phyloP scores from a whole-genome alignment of 2,113 vertebrate species.

The Gallinago paraguaiae region DNA sequence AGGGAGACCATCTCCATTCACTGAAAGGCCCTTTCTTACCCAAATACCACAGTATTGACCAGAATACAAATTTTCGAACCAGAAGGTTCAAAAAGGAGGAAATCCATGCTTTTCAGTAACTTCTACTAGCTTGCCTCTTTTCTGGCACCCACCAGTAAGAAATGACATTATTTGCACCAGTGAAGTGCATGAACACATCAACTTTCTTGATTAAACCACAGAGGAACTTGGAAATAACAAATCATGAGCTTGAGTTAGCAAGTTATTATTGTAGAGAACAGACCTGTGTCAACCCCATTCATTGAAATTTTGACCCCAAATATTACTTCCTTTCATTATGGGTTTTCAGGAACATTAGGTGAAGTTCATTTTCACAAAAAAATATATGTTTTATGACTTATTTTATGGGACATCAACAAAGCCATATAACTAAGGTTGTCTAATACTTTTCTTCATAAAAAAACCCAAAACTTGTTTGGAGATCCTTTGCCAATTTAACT shows the following conservation, averaged over 20 bases:
- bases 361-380: not conserved
- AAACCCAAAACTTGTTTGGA: not conserved
- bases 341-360: not conserved
- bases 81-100: not conserved
- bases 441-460: not conserved
- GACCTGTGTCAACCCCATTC: not conserved
- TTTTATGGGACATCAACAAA: not conserved
- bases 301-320: not conserved
- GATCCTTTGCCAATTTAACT: not conserved
- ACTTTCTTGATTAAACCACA: not conserved
- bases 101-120: not conserved
- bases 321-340: not conserved
- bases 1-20: not conserved
- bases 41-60: not conserved
- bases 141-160: not conserved
- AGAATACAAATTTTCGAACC: not conserved
- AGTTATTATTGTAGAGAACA: not conserved
- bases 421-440: not conserved
- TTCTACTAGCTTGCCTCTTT: not conserved
- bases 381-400: not conserved
- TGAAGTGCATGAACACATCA: not conserved
- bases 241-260: rapidly evolving
- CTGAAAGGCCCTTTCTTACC: not conserved
- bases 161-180: not conserved
- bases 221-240: not conserved